Evolutionary conservation across 2,113 vertebrate species (phyloP).

Genomic region (Euleptes europaea): DNA sequence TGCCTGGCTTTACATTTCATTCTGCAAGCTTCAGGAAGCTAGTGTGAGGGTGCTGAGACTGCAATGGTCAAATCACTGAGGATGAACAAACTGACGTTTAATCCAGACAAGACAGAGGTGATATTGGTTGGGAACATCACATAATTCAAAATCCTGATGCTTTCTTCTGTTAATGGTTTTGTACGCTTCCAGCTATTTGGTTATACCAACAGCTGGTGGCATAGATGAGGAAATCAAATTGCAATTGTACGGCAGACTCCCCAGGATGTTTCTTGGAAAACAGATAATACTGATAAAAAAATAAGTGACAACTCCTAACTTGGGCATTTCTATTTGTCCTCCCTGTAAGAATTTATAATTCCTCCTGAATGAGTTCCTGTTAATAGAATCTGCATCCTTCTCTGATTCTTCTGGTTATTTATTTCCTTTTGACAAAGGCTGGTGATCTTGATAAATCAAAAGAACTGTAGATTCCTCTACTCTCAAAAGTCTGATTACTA

Average conservation of each 20-base stretch:
- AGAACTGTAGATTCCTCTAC: neutral
- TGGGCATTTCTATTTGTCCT: neutral
- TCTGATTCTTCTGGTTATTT: neutral
- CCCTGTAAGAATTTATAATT: neutral
- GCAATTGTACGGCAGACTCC: neutral
- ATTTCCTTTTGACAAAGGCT: neutral
- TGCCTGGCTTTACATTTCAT: too few relatives aligned
- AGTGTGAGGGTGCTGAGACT: too few relatives aligned
- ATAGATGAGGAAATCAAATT: neutral
- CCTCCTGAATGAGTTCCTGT: neutral
- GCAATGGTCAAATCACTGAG: too few relatives aligned
- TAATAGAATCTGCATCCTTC: neutral
- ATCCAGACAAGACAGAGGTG: too few relatives aligned
- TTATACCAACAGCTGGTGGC: neutral
- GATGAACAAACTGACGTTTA: too few relatives aligned
- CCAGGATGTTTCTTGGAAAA: neutral
- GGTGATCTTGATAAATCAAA: neutral
- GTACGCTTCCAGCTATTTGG: neutral
- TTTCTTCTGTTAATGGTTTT: neutral
- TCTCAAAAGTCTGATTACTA: neutral
- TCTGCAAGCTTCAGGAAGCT: too few relatives aligned
- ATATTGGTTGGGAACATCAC: too few relatives aligned
- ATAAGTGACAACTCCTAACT: neutral
- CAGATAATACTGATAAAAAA: neutral
- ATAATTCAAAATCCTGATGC: neutral